phyloP scores from a whole-genome alignment of 1,140 invertebrate species.

The Eciton burchellii region DNA sequence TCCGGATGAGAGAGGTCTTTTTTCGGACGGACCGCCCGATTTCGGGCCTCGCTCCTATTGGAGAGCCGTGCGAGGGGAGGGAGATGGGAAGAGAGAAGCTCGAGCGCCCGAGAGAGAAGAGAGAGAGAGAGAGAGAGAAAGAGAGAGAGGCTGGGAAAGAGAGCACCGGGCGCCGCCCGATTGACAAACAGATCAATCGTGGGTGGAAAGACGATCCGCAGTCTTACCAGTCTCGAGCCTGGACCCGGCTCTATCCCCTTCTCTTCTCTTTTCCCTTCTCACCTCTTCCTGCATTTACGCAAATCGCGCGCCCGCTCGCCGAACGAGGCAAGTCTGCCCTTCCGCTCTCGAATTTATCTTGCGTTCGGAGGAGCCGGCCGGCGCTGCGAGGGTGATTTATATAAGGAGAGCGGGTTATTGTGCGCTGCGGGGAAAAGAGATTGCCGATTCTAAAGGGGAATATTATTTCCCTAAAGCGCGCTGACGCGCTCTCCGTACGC shows the following conservation, averaged over 20 bases:
- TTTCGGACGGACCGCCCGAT: slow-evolving; percentile 39
- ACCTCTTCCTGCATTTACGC: slow-evolving; percentile 32
- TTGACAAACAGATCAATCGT: slow-evolving; percentile 77
- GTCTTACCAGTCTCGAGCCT: slow-evolving; percentile 54
- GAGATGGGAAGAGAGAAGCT: not conserved
- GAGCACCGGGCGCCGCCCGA: slow-evolving; percentile 45
- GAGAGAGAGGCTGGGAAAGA: not conserved
- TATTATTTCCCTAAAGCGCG: slow-evolving; percentile 48
- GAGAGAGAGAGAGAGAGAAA: slow-evolving; percentile 9
- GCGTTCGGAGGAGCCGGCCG: slow-evolving; percentile 18
- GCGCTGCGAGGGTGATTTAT: slow-evolving; percentile 42
- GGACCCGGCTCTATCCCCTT: slow-evolving; percentile 5
- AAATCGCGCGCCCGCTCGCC: not conserved
- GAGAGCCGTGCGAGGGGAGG: slow-evolving; percentile 28
- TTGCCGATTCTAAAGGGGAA: slow-evolving; percentile 15
- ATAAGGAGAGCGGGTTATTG: slow-evolving; percentile 41
- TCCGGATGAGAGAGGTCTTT: slow-evolving; percentile 55
- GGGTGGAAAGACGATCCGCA: slow-evolving; percentile 51
- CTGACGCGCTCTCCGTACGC: not conserved
- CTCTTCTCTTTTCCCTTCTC: slow-evolving; percentile 11
- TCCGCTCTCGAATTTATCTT: slow-evolving; percentile 53
- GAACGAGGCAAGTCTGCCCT: slow-evolving; percentile 34
- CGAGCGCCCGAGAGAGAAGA: not conserved
- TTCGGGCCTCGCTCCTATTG: slow-evolving; percentile 47
- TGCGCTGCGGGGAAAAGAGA: slow-evolving; percentile 12